A percentile compares a stretch with the other conserved stretches of the same genome.
phyloP scores from a whole-genome alignment of 1,140 invertebrate species.

The Cylas formicarius region DNA sequence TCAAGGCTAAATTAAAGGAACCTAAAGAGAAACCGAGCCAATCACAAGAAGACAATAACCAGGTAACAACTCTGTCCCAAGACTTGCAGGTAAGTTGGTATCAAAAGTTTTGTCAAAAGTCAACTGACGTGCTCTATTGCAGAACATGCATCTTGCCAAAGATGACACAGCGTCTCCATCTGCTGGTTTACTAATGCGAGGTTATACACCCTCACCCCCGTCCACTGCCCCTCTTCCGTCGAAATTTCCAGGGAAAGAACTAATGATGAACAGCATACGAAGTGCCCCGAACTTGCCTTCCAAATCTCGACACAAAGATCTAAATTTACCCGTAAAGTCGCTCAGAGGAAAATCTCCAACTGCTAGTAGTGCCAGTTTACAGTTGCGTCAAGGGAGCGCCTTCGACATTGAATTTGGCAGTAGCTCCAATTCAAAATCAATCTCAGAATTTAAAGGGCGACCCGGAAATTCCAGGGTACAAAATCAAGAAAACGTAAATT shows the following conservation, averaged over 20 bases:
- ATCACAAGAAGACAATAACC: conserved; percentile 21
- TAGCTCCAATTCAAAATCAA: conserved; percentile 31
- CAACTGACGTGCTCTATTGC: conserved; percentile 9
- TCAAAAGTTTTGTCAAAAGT: neutral
- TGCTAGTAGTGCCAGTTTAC: conserved; percentile 54
- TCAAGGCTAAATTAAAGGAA: conserved; percentile 10
- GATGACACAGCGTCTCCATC: conserved; percentile 38
- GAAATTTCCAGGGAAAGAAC: conserved; percentile 67
- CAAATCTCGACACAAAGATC: conserved; percentile 61
- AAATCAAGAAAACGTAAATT: conserved; percentile 37
- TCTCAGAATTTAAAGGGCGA: conserved; percentile 42
- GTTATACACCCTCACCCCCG: conserved; percentile 68
- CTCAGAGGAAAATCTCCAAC: conserved; percentile 52
- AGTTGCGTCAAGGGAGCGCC: conserved; percentile 41
- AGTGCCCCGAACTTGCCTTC: conserved; percentile 68
- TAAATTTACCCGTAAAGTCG: conserved; percentile 58
- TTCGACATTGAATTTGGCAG: conserved; percentile 43
- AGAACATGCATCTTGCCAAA: conserved; percentile 37
- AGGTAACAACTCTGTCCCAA: conserved; percentile 23
- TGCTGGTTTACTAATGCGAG: conserved; percentile 41
- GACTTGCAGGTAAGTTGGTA: conserved; percentile 22
- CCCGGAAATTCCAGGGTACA: conserved; percentile 27
- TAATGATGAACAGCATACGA: conserved; percentile 65
- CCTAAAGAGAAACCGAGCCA: conserved; percentile 21
- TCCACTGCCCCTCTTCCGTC: conserved; percentile 71